Percentiles rank a stretch among this genome's conserved stretches.
Conservation (phyloP, 1,140 invertebrate species). For the Olivierus martensii region DNA sequence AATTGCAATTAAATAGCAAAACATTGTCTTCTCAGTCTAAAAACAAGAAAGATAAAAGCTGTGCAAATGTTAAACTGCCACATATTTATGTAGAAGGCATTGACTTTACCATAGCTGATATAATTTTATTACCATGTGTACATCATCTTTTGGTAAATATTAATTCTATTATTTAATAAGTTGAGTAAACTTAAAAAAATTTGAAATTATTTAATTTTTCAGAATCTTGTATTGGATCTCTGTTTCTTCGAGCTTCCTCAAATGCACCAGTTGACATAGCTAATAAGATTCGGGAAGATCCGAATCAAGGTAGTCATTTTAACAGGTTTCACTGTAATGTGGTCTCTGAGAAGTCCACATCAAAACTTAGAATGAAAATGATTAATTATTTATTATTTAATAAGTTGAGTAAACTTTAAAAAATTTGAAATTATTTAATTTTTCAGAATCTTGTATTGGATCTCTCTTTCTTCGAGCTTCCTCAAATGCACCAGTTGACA, state of each 20-base stretch:
- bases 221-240: conserved; percentile 1
- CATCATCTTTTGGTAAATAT: conserved; percentile 43
- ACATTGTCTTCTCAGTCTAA: too few species aligned
- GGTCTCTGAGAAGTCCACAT: too few species aligned
- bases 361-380: too few species aligned
- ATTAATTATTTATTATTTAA: too few species aligned
- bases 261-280: conserved; percentile 47
- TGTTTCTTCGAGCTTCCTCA: conserved; percentile 4
- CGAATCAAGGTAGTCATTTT: too few species aligned
- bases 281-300: conserved; percentile 79
- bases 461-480: conserved; percentile 5
- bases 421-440: too few species aligned
- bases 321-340: too few species aligned
- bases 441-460: conserved; percentile 1
- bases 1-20: too few species aligned
- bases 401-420: too few species aligned
- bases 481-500: conserved; percentile 41
- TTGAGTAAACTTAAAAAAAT: too few species aligned
- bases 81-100: conserved; percentile 49
- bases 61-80: not conserved
- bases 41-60: too few species aligned
- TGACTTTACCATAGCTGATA: conserved; percentile 64
- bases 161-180: conserved; percentile 5
- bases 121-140: conserved; percentile 60
- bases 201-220: conserved; percentile 21